These are phyloP conservation scores for Pseudopipra pipra DNA, from an alignment of 2,113 vertebrate genomes.

Conservation along the genomic window DNA sequence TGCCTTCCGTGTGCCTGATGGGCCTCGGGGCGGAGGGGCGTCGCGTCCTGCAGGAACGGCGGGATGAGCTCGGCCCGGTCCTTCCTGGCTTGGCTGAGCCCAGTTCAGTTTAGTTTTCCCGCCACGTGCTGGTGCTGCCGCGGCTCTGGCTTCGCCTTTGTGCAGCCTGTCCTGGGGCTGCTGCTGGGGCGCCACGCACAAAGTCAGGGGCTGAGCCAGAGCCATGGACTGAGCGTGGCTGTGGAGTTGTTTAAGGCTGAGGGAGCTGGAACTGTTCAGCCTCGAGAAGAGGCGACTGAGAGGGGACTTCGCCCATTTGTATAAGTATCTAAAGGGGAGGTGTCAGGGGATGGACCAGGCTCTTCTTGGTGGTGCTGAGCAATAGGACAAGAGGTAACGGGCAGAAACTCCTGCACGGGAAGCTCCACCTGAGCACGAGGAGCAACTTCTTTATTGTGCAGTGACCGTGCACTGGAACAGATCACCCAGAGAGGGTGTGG, in stretches of 20 bases:
- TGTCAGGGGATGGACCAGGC: too few species aligned
- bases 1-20: neutral
- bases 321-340: too few species aligned
- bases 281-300: neutral
- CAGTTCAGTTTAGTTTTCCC: too few species aligned
- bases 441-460: fast-evolving
- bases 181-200: fast-evolving
- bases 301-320: fast-evolving
- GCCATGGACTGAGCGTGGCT: fast-evolving
- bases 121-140: fast-evolving
- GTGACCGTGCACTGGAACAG: fast-evolving
- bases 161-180: neutral
- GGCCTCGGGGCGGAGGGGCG: fast-evolving
- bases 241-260: neutral
- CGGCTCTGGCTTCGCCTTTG: too few species aligned
- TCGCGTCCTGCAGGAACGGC: fast-evolving
- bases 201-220: neutral
- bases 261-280: neutral
- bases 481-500: fast-evolving
- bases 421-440: fast-evolving
- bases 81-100: too few species aligned
- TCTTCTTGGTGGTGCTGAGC: too few species aligned
- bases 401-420: fast-evolving
- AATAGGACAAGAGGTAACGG: fast-evolving
- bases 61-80: fast-evolving